phyloP scores from a whole-genome alignment of 1,140 invertebrate species.

The Pseudachorutes palmiensis region DNA sequence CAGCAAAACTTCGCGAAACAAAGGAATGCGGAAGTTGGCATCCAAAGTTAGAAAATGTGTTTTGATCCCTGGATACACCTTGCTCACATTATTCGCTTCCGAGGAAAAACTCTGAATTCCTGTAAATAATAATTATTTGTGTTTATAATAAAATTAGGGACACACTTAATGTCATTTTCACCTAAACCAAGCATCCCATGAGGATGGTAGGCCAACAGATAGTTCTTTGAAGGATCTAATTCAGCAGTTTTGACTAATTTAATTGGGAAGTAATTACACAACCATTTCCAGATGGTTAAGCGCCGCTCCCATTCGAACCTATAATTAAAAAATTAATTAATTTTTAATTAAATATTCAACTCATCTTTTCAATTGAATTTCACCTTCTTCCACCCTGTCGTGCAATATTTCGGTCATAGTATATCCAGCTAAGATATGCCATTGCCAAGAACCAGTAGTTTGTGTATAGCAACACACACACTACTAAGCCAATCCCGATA shows the following conservation, averaged over 20 bases:
- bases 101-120: not conserved
- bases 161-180: not conserved
- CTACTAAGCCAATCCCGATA: too few species aligned
- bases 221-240: not conserved
- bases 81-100: not conserved
- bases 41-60: not conserved
- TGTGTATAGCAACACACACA: too few species aligned
- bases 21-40: not conserved
- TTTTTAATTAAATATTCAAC: not conserved
- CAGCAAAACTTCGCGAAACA: not conserved
- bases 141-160: not conserved
- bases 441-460: too few species aligned
- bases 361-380: not conserved
- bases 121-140: not conserved
- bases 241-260: not conserved
- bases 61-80: not conserved
- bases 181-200: not conserved
- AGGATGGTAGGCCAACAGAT: not conserved
- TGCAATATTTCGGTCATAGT: not conserved
- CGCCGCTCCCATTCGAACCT: not conserved
- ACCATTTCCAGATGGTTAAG: not conserved
- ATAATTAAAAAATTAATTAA: not conserved
- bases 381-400: not conserved
- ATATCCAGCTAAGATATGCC: not conserved
- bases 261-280: not conserved